Base-by-base conservation (phyloP, 2,888 invertebrate genomes). In the Hoplodrina blanda region DNA sequence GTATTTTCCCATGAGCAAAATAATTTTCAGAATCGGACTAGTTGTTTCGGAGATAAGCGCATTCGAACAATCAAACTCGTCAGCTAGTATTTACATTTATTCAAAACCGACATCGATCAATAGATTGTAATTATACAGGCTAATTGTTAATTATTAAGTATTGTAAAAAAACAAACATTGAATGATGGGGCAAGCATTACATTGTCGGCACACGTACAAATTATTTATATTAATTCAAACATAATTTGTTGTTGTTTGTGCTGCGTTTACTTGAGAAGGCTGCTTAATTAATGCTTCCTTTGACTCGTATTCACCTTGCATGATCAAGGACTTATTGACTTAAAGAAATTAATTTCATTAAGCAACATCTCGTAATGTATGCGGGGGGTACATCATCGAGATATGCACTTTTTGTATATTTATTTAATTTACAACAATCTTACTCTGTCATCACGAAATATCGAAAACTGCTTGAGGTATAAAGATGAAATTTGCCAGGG, bases 211-310 rank as follows among this genome's bases (percentile, higher is more conserved):
- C 49, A 20, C 25, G 49, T 59, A 30, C 54, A 37, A 73, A 74
- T 61, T 25, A 49, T 74, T 77, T 49, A 37, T 59, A 64, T 72
- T 61, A 44, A 63, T 76, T 52, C 25, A 25, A 46, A 55, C 44
- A 79, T 68, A 2, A 49, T 49, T 78, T 62, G 53, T 73, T 37
- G 33, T 33, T 62, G 25, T 20, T 61, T 17, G 49, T 25, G 55
- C 33, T 61, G 62, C 33, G 46, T 54, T 70, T 30, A 52, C 30
- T 62, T 59, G 7, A 46, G 6, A 37, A n/a, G n/a, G 13, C 59
- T 60, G 62, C 41, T 19, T 55, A 59, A 66, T 57, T 25, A 62
- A 62, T 62, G 17, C 11, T 49, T 49, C 73, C 46, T 37, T 33
- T 62, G 53, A n/a, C 59, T 46, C 11, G 11, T 50, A 55, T 25